Base-by-base conservation (phyloP, 2,888 invertebrate genomes). In the Hecatera dysodea region DNA sequence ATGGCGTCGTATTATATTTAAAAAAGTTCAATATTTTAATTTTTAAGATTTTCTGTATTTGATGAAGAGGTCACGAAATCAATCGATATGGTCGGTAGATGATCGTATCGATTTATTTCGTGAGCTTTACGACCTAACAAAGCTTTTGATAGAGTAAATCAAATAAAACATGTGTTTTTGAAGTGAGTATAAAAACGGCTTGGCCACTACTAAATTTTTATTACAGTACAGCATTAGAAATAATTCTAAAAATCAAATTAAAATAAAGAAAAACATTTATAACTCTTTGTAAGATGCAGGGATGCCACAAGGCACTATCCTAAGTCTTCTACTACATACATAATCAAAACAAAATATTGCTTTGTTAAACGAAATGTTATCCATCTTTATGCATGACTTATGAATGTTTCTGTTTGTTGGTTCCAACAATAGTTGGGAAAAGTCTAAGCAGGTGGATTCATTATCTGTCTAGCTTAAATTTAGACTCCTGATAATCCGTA, bases 221-320 rank as follows among this genome's bases (percentile, higher is more conserved):
- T 15, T 57, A 39, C 17, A 33, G 0, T 22, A 39, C 22, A 1
- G 22, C 17, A 9, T 11, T 24, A 57, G 8, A 15, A 39, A 33
- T 24, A 0, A 24, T 57, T 39, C 5, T 24, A 12, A 24, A 48
- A 24, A 24, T 11, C n/a, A 9, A 46, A n/a, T 11, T 19, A 8
- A 9, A 44, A 19, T 8, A 24, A 48, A 48, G 5, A 48, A 48
- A 22, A 52, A 52, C 17, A 27, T 3, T 3, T 27, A 7, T 27
- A 15, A 8, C 17, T 39, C 17, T 57, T 39, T 6, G 15, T 24
- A 57, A 5, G 19, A 2, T 22, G 15, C 19, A n/a, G 9, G 74
- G 4, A 11, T 74, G 17, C 52, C 60, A 19, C 60, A 72, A 60
- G 76, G 78, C 19, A 42, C 19, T 22, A 33, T 46, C 1, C 29